phyloP scores from a whole-genome alignment of 2,113 vertebrate genomes.

The Pseudolaguvia tuberculata region DNA sequence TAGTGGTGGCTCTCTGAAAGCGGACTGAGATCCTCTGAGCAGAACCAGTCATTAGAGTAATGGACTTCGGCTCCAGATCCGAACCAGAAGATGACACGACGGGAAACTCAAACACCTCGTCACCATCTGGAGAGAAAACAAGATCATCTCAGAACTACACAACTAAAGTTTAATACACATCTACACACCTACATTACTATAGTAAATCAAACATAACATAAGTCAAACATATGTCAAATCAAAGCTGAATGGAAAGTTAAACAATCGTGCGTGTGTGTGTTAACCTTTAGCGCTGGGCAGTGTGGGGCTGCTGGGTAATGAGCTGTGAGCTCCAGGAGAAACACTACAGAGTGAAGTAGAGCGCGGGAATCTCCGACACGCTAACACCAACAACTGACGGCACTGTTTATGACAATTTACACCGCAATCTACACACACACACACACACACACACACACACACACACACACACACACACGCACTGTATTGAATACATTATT shows the following conservation, averaged over 20 bases:
- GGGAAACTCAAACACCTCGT: conserved; percentile 90
- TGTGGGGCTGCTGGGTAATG: conserved; percentile 86
- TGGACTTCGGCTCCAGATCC: conserved; percentile 76
- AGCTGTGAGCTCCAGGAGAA: conserved; percentile 72
- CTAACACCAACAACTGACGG: conserved; percentile 87
- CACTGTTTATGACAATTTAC: conserved; percentile 98
- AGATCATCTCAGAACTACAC: too few relatives aligned
- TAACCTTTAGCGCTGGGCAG: conserved; percentile 76
- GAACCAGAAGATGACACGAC: conserved; percentile 62
- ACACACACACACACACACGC: too few relatives aligned
- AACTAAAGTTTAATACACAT: too few relatives aligned
- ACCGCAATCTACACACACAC: conserved; percentile 78
- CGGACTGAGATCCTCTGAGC: conserved; percentile 89
- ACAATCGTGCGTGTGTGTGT: neutral
- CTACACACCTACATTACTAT: too few relatives aligned
- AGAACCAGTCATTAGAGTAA: conserved; percentile 89
- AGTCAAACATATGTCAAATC: too few relatives aligned
- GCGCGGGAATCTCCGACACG: conserved; percentile 84
- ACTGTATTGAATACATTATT: too few relatives aligned
- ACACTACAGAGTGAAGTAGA: conserved; percentile 76
- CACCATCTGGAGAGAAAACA: conserved; percentile 70
- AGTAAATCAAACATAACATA: too few relatives aligned
- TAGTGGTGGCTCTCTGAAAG: conserved; percentile 85
- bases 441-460: neutral
- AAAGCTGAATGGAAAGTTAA: too few relatives aligned